Evolutionary conservation across 2,113 vertebrate genomes (phyloP), one percentile per base, ranked within the genome.

Genomic region (Istiophorus platypterus): DNA sequence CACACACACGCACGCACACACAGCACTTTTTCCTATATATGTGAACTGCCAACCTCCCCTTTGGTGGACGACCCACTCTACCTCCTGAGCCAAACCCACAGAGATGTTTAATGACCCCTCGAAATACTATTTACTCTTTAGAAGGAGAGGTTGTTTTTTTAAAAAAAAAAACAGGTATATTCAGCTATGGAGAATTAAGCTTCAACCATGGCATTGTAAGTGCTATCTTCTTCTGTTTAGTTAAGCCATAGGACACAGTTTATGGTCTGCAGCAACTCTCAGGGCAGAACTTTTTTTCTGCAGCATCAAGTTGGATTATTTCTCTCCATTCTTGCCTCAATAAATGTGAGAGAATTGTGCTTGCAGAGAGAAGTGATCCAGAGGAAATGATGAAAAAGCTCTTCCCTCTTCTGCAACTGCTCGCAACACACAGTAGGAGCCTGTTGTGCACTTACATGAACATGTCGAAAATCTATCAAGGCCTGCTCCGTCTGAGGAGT

Each of bases 301-400:
- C 29, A 34, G 68, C 72, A 65, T 80, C 68, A 59, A 47, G 64
- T 69, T 82, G 82, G 79, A 88, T 85, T 81, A 76, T 65, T 52
- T 78, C 42, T 56, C 57, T 73, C 63, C 17, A 20, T 37, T 45
- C 54, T 77, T 17, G 54, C 76, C 47, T 71, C 80, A 70, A 29
- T 79, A 69, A 80, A 85, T 84, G 70, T 31, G 54, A 78, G 37
- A 75, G 78, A 88, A 80, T 59, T 71, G 85, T 39, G 68, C 77
- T 87, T 79, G 68, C 17, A 5, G 37, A 72, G 70, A 58, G 73
- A 67, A 85, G 78, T 83, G 65, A 85, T 89, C 70, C 22, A 17
- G 78, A 82, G 45, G 69, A 85, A 69, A 72, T 88, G 72, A 88
- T 77, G 86, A 82, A 86, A 86, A 69, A 56, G 73, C 78, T 66